Evolutionary conservation across 37 sponge, comb jelly and placozoan genomes (phyloP).

Genomic region (Halisarca cf. caerulea): DNA sequence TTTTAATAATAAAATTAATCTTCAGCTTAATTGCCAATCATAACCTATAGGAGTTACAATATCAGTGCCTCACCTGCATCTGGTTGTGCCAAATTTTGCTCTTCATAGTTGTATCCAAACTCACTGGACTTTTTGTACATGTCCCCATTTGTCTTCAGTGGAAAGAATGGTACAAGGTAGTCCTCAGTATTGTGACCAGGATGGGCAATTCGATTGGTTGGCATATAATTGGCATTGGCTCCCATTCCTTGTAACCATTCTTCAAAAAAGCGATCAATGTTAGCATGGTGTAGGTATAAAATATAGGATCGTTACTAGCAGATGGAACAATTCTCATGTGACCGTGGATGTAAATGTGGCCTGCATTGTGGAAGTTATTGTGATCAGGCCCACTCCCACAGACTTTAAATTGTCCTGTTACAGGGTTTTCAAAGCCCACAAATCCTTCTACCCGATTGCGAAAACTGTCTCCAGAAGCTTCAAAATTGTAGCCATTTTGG

Average conservation of each 20-base stretch:
- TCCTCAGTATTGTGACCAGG: slow-evolving; percentile 49
- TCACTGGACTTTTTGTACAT: slow-evolving; percentile 28
- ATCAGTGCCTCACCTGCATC: too few species aligned
- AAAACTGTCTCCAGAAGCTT: neutral
- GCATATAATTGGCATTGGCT: neutral
- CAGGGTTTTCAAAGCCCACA: neutral
- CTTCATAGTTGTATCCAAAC: slow-evolving; percentile 49
- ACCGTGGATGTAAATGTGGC: slow-evolving; percentile 22
- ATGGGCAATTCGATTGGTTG: neutral
- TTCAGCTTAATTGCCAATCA: too few species aligned
- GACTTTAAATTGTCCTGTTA: neutral
- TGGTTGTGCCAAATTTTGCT: neutral
- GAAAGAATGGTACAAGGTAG: slow-evolving; percentile 57
- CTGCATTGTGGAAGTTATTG: neutral
- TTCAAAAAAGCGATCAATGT: slow-evolving; percentile 65
- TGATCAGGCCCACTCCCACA: neutral
- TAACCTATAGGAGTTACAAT: too few species aligned
- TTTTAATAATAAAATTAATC: too few species aligned
- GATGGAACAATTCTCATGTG: slow-evolving; percentile 44
- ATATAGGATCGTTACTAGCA: slow-evolving; percentile 74
- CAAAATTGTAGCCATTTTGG: too few species aligned
- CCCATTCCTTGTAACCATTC: slow-evolving; percentile 34
- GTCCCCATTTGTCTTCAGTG: slow-evolving; percentile 56
- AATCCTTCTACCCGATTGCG: slow-evolving; percentile 1
- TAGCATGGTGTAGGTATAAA: slow-evolving; percentile 65